These are phyloP conservation scores for Hippocampus barbouri DNA, from an alignment of 2,113 vertebrate genomes.

Conservation along the genomic window DNA sequence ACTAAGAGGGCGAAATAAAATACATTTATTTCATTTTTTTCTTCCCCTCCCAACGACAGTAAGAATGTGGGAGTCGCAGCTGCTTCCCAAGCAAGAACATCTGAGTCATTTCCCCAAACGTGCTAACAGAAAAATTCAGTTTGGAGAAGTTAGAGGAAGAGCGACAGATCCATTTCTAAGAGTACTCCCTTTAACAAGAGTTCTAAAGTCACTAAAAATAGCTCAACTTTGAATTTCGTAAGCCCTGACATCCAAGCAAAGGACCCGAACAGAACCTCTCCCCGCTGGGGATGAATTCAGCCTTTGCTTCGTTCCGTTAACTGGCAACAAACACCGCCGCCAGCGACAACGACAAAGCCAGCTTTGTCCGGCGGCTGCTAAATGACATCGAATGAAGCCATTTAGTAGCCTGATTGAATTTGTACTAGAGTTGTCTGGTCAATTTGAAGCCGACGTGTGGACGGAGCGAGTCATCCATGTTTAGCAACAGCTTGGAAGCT, in stretches of 20 bases:
- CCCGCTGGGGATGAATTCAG: not conserved
- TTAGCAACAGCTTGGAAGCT: not conserved
- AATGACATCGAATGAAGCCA: slow-evolving; percentile 14
- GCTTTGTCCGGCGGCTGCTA: slow-evolving; percentile 38
- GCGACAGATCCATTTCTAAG: not conserved
- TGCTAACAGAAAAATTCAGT: not conserved
- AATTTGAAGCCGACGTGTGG: slow-evolving; percentile 12
- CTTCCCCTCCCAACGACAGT: not conserved
- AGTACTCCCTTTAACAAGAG: not conserved
- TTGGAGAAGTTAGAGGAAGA: not conserved
- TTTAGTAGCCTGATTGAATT: slow-evolving; percentile 10
- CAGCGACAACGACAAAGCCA: slow-evolving; percentile 14
- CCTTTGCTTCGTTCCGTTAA: slow-evolving; percentile 28
- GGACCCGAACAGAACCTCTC: not conserved
- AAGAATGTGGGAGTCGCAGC: not conserved
- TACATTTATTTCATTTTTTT: not conserved
- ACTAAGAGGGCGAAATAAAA: not conserved
- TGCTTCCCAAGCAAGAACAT: slow-evolving; percentile 3
- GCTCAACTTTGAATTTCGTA: not conserved
- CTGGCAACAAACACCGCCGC: not conserved
- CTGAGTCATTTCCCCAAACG: slow-evolving; percentile 21
- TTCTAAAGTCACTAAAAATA: not conserved
- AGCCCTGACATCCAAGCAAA: not conserved
- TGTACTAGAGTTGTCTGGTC: not conserved
- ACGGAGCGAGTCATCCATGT: not conserved